Conservation (phyloP, 2,888 invertebrate genomes). For the Caenorhabditis becei region DNA sequence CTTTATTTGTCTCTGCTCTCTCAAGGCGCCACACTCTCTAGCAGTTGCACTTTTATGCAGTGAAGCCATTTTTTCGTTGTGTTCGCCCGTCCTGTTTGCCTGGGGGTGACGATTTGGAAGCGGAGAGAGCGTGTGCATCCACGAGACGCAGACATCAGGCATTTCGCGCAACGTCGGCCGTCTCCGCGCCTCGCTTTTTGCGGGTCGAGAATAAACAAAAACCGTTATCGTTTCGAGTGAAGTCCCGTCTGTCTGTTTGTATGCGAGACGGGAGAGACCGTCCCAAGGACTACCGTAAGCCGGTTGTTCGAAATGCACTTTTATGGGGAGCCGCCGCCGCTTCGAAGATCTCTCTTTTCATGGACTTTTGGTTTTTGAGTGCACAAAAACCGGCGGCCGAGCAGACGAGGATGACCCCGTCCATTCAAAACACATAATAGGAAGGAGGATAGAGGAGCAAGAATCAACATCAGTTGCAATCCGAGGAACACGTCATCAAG, state of each 20-base stretch:
- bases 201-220: constrained; percentile 52
- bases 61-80: constrained; percentile 49
- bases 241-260: constrained; percentile 32
- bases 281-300: constrained; percentile 44
- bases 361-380: constrained; percentile 39
- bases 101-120: constrained; percentile 46
- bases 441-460: constrained; percentile 9
- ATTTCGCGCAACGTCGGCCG: constrained; percentile 14
- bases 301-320: constrained; percentile 39
- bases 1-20: constrained; percentile 7
- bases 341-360: no score
- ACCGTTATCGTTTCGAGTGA: constrained; percentile 48
- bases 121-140: constrained; percentile 21
- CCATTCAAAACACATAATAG: constrained; percentile 1
- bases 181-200: constrained; percentile 1
- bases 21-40: constrained; percentile 28
- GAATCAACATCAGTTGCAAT: neutral
- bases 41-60: constrained; percentile 54
- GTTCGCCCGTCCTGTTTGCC: constrained; percentile 54
- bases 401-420: neutral
- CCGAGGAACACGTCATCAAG: neutral
- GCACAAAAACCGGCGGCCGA: constrained; percentile 20
- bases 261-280: neutral
- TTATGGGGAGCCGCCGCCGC: constrained; percentile 11
- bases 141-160: constrained; percentile 32